These are phyloP conservation scores for Rhopilema esculentum DNA, from an alignment of 30 jellyfish, hydroid and myxozoan species.

Conservation along the genomic window DNA sequence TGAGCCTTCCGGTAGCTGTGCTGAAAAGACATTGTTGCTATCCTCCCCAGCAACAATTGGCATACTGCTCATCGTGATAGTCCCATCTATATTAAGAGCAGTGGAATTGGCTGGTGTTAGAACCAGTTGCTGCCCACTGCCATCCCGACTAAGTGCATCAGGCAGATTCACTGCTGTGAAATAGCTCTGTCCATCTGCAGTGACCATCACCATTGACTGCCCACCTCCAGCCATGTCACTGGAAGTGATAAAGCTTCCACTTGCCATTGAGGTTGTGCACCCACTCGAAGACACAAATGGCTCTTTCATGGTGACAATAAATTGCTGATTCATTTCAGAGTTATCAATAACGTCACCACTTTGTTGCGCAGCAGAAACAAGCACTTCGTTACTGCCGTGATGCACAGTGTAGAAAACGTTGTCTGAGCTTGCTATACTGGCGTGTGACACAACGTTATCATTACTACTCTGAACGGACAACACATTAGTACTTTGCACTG, in stretches of 20 bases:
- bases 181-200: slow-evolving; percentile 69
- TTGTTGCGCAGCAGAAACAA: slow-evolving; percentile 45
- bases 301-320: slow-evolving; percentile 52
- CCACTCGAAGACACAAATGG: slow-evolving; percentile 54
- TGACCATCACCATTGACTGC: slow-evolving; percentile 70
- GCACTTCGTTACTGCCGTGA: slow-evolving; percentile 16
- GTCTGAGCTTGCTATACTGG: slow-evolving; percentile 13
- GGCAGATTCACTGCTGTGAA: slow-evolving; percentile 51
- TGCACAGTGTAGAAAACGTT: slow-evolving; percentile 21
- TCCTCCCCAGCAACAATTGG: background rate
- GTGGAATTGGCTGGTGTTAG: slow-evolving; percentile 46
- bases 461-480: background rate
- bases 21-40: background rate
- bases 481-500: slow-evolving; percentile 55
- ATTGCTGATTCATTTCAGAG: slow-evolving; percentile 26
- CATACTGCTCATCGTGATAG: slow-evolving; percentile 11
- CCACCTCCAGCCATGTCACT: slow-evolving; percentile 57
- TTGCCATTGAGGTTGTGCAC: slow-evolving; percentile 39
- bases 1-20: slow-evolving; percentile 6
- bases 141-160: slow-evolving; percentile 24
- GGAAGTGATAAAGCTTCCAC: slow-evolving; percentile 49
- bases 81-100: slow-evolving; percentile 12
- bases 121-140: slow-evolving; percentile 43
- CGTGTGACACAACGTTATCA: background rate
- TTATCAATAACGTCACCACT: background rate